These are phyloP conservation scores for Elgaria multicarinata DNA, from an alignment of 2,113 vertebrate species.

Conservation along the genomic window DNA sequence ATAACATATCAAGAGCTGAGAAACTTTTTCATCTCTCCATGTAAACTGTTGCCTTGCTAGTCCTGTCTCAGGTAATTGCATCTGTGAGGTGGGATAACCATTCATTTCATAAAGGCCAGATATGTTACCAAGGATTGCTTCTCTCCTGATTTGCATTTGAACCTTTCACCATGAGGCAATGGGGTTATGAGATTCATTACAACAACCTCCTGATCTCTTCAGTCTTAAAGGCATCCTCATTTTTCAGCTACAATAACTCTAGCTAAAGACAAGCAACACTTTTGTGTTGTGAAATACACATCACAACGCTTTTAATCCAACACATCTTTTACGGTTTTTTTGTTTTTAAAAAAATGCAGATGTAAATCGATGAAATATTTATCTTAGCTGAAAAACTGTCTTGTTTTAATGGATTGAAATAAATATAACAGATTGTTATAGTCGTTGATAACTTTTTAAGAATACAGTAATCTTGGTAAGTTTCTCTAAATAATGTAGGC, in stretches of 20 bases:
- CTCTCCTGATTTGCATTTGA: conserved; percentile 20
- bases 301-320: conserved; percentile 51
- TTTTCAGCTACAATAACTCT: conserved; percentile 51
- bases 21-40: neutral
- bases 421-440: neutral
- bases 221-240: conserved; percentile 25
- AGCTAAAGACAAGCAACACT: neutral
- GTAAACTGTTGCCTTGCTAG: neutral
- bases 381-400: neutral
- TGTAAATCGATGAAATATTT: neutral
- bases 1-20: conserved; percentile 26
- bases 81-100: conserved; percentile 29
- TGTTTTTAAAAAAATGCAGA: neutral
- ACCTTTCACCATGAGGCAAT: neutral
- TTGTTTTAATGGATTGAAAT: neutral
- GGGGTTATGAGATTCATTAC: conserved; percentile 28
- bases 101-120: conserved; percentile 18
- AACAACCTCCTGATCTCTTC: conserved; percentile 12
- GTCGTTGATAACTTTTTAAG: neutral
- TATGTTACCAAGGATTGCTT: neutral
- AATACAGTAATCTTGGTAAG: neutral
- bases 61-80: neutral
- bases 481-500: neutral
- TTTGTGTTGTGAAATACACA: conserved; percentile 40
- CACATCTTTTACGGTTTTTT: neutral